Percentiles rank a stretch among this genome's conserved stretches.
Evolutionary conservation across 2,797 vertebrate genomes (phyloP).

Genomic region (Rhinoraja longicauda): DNA sequence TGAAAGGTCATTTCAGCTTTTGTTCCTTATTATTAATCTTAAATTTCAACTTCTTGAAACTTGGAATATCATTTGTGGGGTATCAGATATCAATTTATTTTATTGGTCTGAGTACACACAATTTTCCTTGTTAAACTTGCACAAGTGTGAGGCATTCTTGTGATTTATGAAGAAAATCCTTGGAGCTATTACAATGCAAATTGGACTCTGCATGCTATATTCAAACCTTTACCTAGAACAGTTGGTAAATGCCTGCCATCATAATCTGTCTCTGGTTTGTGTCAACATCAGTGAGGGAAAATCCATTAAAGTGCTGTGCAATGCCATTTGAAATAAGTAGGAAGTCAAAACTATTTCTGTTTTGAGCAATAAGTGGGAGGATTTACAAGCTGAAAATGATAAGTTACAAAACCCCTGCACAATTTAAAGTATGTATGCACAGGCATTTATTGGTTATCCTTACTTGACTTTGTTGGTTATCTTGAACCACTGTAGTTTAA

Average conservation of each 20-base stretch:
- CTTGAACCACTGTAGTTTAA: background rate
- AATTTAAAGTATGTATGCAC: background rate
- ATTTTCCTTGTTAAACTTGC: background rate
- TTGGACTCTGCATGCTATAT: conserved; percentile 6
- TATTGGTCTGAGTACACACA: background rate
- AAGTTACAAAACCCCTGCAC: background rate
- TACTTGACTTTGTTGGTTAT: background rate
- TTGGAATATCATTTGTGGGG: background rate
- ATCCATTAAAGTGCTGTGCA: background rate
- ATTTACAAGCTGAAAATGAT: background rate
- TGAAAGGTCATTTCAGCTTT: background rate
- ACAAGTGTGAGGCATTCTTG: background rate
- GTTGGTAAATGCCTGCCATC: conserved; percentile 20
- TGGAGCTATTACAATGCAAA: conserved; percentile 11
- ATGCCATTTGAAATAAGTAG: background rate
- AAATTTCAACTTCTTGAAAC: background rate
- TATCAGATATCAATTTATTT: too few relatives aligned
- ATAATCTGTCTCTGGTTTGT: background rate
- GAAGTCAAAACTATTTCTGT: conserved; percentile 13
- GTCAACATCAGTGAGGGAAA: conserved; percentile 30
- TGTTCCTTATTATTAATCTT: background rate
- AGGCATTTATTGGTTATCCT: background rate
- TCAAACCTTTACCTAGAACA: conserved; percentile 13
- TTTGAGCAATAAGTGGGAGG: background rate
- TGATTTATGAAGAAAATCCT: background rate